Evolutionary conservation across 2,797 vertebrate genomes (phyloP).

Genomic region (Pipistrellus kuhlii): DNA sequence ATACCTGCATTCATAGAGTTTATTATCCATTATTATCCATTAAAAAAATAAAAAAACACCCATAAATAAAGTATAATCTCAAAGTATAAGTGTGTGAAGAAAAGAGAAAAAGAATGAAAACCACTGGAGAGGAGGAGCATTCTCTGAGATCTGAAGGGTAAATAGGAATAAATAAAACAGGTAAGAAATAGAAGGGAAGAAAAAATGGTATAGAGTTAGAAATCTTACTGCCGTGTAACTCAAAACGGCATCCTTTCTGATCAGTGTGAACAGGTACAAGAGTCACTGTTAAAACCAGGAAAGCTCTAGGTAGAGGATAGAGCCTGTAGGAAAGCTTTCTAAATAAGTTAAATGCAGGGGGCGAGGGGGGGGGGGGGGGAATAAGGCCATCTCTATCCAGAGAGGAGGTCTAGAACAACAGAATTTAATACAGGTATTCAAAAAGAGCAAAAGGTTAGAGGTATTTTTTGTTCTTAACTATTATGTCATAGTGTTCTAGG

Average conservation of each 20-base stretch:
- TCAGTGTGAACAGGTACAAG: constrained; percentile 31
- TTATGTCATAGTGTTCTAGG: neutral
- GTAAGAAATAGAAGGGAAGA: neutral
- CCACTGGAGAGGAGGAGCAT: neutral
- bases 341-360: neutral
- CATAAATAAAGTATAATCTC: constrained; percentile 26
- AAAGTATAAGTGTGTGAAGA: neutral
- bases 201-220: neutral
- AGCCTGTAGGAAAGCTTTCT: neutral
- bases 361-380: too few species aligned
- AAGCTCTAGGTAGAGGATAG: neutral
- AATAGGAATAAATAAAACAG: neutral
- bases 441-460: constrained; percentile 3
- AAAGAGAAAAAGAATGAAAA: constrained; percentile 15
- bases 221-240: constrained; percentile 74
- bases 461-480: neutral
- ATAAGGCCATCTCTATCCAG: neutral
- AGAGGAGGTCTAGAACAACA: constrained; percentile 6
- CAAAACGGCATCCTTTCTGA: constrained; percentile 61
- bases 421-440: constrained; percentile 41
- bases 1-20: neutral
- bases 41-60: neutral
- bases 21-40: too few species aligned
- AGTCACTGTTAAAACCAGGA: constrained; percentile 37
- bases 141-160: neutral